Percentiles rank a stretch among this genome's conserved stretches.
Conservation (phyloP, 1,140 invertebrate genomes). For the Aradophagus sp. region DNA sequence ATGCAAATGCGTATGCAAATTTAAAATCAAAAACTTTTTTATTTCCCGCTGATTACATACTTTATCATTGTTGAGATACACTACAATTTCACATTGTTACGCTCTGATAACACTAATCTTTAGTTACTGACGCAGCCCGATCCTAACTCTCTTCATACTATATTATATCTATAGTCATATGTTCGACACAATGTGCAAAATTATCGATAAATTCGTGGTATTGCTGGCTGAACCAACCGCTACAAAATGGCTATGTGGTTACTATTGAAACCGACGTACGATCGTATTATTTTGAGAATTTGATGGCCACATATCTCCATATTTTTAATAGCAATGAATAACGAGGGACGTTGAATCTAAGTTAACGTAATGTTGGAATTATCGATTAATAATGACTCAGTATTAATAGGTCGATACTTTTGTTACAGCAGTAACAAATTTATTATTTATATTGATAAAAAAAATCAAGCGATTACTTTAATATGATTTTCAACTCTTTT, state of each 20-base stretch:
- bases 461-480: too few relatives aligned
- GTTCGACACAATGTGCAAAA: slow-evolving; percentile 55
- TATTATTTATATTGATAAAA: too few relatives aligned
- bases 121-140: slow-evolving; percentile 39
- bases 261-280: slow-evolving; percentile 50
- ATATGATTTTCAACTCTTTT: too few relatives aligned
- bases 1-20: too few relatives aligned
- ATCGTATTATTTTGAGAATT: slow-evolving; percentile 54
- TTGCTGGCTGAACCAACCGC: slow-evolving; percentile 50
- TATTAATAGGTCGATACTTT: too few relatives aligned
- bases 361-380: slow-evolving; percentile 10
- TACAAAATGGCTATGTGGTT: slow-evolving; percentile 51
- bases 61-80: slow-evolving; percentile 39
- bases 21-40: too few relatives aligned
- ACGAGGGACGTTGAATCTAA: slow-evolving; percentile 22
- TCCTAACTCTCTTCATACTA: slow-evolving; percentile 51
- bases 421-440: too few relatives aligned
- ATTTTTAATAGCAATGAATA: slow-evolving; percentile 41
- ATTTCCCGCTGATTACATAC: slow-evolving; percentile 17
- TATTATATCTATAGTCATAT: slow-evolving; percentile 53
- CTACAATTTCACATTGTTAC: slow-evolving; percentile 45
- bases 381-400: not conserved
- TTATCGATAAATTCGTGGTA: slow-evolving; percentile 57
- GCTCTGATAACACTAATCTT: slow-evolving; percentile 53
- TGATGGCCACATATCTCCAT: slow-evolving; percentile 50